Base-by-base conservation (phyloP, 2,113 vertebrate genomes). In the Halichoeres trimaculatus region DNA sequence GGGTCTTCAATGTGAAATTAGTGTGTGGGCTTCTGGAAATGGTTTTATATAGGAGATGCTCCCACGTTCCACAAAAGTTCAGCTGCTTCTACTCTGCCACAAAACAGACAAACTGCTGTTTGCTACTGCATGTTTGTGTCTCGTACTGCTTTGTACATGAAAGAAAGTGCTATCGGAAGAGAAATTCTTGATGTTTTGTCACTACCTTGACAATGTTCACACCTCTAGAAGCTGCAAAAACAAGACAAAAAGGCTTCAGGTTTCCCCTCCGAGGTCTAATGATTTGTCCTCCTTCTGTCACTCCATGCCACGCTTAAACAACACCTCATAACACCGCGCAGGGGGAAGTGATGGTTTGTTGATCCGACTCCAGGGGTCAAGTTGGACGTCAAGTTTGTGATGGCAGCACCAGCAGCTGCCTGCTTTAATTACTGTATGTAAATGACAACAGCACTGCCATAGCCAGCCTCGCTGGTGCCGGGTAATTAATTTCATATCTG, bases 401-500 rank as follows among this genome's bases (percentile, higher is more conserved):
- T 68, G 80, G 79, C 78, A 67, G 78, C 86, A 88, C 85, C 89
- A 90, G 78, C 91, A 93, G 92, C 81, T 90, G 80, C 81, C 87
- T 76, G 36, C 55, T 89, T 81, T 93, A 91, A 94, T 94, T 93
- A 86, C 79, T 74, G 81, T 70, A 87, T 92, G 90, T 85, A 93
- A 93, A 93, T 91, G 87, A 88, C 84, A 88, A 77, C 80, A 74
- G 80, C 78, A 56, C 75, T 69, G 77, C 85, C 78, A 72, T 67
- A 78, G 65, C 86, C 76, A 80, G 83, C 79, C 75, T 76, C 81
- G 89, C 85, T 78, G 85, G 70, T 89, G 87, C 77, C 47, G 80
- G 75, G 52, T 91, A 92, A 93, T 94, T 93, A 92, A 91, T 93
- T 93, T 81, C 82, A 88, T 91, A 93, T 92, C 81, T 90, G 52